Conservation (phyloP, 1,140 invertebrate species). For the Eueides isabella region DNA sequence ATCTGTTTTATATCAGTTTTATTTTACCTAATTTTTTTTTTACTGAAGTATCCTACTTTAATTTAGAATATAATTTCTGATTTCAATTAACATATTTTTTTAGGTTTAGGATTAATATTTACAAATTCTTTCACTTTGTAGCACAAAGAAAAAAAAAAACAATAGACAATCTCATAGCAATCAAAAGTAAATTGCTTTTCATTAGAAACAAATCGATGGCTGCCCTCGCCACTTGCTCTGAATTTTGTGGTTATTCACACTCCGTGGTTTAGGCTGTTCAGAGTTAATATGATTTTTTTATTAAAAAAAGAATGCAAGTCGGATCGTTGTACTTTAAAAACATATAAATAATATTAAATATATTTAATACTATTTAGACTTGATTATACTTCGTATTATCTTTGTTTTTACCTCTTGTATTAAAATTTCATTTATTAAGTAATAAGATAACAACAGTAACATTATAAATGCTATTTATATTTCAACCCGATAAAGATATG, state of each 20-base stretch:
- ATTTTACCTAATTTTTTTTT: background rate
- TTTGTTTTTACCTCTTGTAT: no score
- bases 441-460: no score
- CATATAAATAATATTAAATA: background rate
- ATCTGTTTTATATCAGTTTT: no score
- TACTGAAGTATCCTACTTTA: no score
- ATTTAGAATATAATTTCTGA: no score
- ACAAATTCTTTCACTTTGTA: background rate
- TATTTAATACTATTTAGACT: background rate
- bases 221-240: constrained; percentile 13
- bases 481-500: no score
- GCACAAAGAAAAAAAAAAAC: background rate
- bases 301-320: background rate
- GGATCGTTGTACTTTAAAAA: background rate
- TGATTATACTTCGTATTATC: no score
- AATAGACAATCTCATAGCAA: constrained; percentile 8
- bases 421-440: no score
- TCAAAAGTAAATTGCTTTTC: constrained; percentile 28
- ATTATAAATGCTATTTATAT: no score
- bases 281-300: background rate
- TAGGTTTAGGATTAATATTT: background rate
- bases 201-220: constrained; percentile 27
- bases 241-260: constrained; percentile 23
- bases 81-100: no score
- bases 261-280: constrained; percentile 18